Evolutionary conservation across 1,140 invertebrate species (phyloP), one percentile per base, ranked within the genome.

Genomic region (Platyura marginata): DNA sequence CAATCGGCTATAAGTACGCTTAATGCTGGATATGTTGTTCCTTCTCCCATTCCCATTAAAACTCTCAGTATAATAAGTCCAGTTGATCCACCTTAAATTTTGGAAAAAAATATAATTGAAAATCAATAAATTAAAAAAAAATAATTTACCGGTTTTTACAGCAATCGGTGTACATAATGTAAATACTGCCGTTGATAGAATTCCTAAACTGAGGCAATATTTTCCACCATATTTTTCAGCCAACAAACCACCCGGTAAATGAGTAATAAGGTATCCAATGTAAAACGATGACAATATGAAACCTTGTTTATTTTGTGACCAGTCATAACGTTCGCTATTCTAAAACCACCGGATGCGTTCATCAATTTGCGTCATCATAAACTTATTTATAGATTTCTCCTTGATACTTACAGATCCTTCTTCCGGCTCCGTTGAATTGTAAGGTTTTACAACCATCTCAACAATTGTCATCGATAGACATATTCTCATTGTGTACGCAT

Each of bases 401-500:
- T 51, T 52, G 52, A 53, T 32, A 60, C 44, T 37, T 6, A 29
- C 25, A 29, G 13, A 13, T 8, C 25, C 6, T 46, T 51, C 22
- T 51, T n/a, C n/a, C n/a, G n/a, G n/a, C n/a, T n/a, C n/a, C n/a
- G n/a, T n/a, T 48, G 55, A 46, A 4, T 23, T 20, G 23, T 63
- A 58, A 33, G 42, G 50, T 21, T 57, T 57, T 0, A 56, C 5
- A 1, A 76, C 80, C 82, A 94, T 90, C 51, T 86, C 81, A 13
- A 89, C 89, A 49, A 94, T 90, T 3, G 87, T 85, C 21, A 92
- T 75, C 48, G 84, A 90, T 4, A 94, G 66, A 50, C 82, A 87
- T 2, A 89, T 79, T 21, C 89, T 68, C 79, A 93, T 83, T 10
- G 84, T 79, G 56, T 92, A 93, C 1, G 89, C 80, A 55, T 84